Conservation (phyloP, 2,797 vertebrate genomes). For the Neosilurus mollespiculum region DNA sequence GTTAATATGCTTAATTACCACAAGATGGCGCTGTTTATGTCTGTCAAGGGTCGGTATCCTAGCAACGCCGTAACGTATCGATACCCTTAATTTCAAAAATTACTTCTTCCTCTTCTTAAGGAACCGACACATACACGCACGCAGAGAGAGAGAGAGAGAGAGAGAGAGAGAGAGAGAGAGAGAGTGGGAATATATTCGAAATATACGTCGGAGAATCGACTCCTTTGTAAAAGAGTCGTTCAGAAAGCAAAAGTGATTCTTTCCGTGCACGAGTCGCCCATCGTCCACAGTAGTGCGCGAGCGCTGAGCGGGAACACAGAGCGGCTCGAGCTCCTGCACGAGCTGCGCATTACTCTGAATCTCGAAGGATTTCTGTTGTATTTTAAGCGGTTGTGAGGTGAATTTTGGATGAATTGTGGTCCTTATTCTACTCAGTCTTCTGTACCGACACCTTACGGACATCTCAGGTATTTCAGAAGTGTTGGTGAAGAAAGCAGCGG, state of each 20-base stretch:
- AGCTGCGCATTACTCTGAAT: not conserved
- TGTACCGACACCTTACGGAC: not conserved
- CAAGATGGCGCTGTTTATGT: not conserved
- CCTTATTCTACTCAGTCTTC: too few species aligned
- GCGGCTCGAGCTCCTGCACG: constrained; percentile 1
- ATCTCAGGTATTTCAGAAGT: not conserved
- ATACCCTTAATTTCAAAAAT: not conserved
- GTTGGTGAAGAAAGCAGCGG: not conserved
- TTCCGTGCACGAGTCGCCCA: not conserved
- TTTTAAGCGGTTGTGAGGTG: too few species aligned
- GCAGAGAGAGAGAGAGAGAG: too few species aligned
- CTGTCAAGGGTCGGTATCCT: not conserved
- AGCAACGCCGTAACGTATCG: not conserved
- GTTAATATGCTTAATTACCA: not conserved
- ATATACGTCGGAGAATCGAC: constrained; percentile 1
- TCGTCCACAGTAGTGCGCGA: constrained; percentile 7
- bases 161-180: too few species aligned
- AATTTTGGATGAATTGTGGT: not conserved
- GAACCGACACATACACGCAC: not conserved
- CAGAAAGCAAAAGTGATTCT: not conserved
- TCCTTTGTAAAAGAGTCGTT: not conserved
- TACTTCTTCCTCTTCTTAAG: not conserved
- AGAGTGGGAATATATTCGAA: too few species aligned
- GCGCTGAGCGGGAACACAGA: not conserved
- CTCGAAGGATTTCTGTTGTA: too few species aligned